A percentile compares a stretch with the other conserved stretches of the same genome.
Evolutionary conservation across 2,888 invertebrate genomes (phyloP).

Genomic region (Hemithea aestivaria): DNA sequence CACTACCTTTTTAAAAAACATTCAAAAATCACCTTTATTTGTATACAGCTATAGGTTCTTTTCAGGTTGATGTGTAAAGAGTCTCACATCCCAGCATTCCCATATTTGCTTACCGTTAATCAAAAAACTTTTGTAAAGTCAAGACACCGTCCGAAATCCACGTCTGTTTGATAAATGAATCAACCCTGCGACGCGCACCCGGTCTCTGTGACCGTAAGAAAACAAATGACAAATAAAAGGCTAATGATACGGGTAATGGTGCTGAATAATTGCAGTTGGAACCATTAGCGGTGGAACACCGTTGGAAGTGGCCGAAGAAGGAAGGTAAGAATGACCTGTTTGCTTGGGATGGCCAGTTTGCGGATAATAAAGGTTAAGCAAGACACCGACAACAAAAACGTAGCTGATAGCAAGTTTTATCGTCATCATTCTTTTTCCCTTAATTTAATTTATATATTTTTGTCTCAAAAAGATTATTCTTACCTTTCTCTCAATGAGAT

Average conservation of each 20-base stretch:
- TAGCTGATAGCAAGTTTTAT: no score
- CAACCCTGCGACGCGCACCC: slow-evolving; percentile 49
- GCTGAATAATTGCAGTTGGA: slow-evolving; percentile 60
- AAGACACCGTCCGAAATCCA: slow-evolving; percentile 40
- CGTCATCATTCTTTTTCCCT: no score
- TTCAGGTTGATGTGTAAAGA: not conserved
- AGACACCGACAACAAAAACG: no score
- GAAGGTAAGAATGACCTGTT: slow-evolving; percentile 62
- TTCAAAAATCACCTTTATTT: slow-evolving; percentile 5
- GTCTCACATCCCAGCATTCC: slow-evolving; percentile 45
- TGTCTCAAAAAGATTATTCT: no score
- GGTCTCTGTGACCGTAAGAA: slow-evolving; percentile 56
- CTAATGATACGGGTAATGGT: slow-evolving; percentile 71
- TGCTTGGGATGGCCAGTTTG: slow-evolving; percentile 50
- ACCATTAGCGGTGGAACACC: slow-evolving; percentile 54
- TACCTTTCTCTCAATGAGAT: no score
- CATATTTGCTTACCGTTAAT: slow-evolving; percentile 67
- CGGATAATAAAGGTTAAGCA: no score
- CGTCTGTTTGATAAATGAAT: slow-evolving; percentile 61
- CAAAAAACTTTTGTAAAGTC: slow-evolving; percentile 65
- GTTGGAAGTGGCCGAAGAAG: slow-evolving; percentile 33
- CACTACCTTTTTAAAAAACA: slow-evolving; percentile 1
- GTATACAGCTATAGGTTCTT: slow-evolving; percentile 1
- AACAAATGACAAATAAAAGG: slow-evolving; percentile 61
- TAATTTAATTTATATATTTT: no score